These are phyloP conservation scores for Tipula lateralis DNA, from an alignment of 2,888 invertebrate genomes.

Conservation along the genomic window DNA sequence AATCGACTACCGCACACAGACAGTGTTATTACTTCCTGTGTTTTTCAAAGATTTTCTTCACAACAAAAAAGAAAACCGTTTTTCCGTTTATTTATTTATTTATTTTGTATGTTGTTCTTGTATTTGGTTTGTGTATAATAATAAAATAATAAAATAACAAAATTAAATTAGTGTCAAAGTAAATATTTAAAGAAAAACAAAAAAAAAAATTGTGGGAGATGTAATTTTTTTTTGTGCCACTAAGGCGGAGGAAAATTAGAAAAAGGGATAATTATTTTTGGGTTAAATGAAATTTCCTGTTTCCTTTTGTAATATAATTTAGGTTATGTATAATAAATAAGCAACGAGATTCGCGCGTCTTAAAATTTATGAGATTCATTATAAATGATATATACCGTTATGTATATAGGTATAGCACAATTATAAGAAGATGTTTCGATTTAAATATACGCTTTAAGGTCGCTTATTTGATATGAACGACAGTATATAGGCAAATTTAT, in stretches of 20 bases:
- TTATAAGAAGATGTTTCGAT: too few relatives aligned
- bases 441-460: too few relatives aligned
- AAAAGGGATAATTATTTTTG: not conserved
- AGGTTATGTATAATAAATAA: not conserved
- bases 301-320: not conserved
- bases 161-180: conserved; percentile 2
- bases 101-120: not conserved
- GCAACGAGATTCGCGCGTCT: not conserved
- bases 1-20: not conserved
- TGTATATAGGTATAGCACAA: too few relatives aligned
- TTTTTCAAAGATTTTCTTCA: not conserved
- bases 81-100: not conserved
- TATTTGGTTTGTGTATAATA: not conserved
- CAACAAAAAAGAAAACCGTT: not conserved
- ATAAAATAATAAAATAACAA: not conserved
- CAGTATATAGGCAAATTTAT: too few relatives aligned
- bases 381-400: too few relatives aligned
- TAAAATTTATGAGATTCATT: not conserved
- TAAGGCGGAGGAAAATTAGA: not conserved
- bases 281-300: not conserved
- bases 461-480: too few relatives aligned
- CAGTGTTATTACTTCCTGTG: not conserved
- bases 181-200: not conserved
- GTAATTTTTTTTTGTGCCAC: not conserved
- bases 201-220: not conserved